Conservation (phyloP, 2,888 invertebrate genomes). For the Nomada ferruginata region DNA sequence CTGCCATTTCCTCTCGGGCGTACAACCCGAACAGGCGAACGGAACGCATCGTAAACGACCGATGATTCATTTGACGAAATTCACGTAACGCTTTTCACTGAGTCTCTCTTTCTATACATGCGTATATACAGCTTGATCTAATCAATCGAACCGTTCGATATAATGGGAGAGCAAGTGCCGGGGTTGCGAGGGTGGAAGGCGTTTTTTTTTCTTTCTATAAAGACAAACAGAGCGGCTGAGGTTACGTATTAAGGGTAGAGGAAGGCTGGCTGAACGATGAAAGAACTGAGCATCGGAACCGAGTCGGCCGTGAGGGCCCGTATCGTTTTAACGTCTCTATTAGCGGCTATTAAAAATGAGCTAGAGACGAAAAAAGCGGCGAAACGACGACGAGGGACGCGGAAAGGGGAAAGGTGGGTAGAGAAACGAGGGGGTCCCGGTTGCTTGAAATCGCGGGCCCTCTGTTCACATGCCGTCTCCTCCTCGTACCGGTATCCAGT, state of each 20-base stretch:
- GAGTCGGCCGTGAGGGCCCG: slow-evolving; percentile 76
- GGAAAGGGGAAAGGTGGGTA: slow-evolving; percentile 22
- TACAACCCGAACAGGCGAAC: background rate
- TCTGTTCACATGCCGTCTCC: slow-evolving; percentile 80
- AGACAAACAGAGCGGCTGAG: slow-evolving; percentile 22
- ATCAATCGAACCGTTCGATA: background rate
- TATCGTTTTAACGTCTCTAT: slow-evolving; percentile 84
- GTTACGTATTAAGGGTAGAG: background rate
- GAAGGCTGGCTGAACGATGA: slow-evolving; percentile 52
- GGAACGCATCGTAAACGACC: background rate
- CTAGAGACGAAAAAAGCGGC: slow-evolving; percentile 69
- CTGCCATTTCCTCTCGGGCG: slow-evolving; percentile 14
- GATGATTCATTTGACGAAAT: background rate
- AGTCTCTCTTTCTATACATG: no score
- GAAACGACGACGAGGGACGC: slow-evolving; percentile 57
- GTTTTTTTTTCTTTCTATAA: slow-evolving; percentile 10
- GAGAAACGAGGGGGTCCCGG: slow-evolving; percentile 55
- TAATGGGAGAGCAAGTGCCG: background rate
- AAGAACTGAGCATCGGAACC: slow-evolving; percentile 80
- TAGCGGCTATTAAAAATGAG: slow-evolving; percentile 84
- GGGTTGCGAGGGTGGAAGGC: slow-evolving; percentile 26
- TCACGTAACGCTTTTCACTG: slow-evolving; percentile 1
- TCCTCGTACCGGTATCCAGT: slow-evolving; percentile 80
- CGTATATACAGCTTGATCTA: background rate
- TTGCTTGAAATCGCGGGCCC: slow-evolving; percentile 77